Percentiles rank a stretch among this genome's conserved stretches.
phyloP scores from a whole-genome alignment of 2,113 vertebrate species.

The Muntiacus reevesi region DNA sequence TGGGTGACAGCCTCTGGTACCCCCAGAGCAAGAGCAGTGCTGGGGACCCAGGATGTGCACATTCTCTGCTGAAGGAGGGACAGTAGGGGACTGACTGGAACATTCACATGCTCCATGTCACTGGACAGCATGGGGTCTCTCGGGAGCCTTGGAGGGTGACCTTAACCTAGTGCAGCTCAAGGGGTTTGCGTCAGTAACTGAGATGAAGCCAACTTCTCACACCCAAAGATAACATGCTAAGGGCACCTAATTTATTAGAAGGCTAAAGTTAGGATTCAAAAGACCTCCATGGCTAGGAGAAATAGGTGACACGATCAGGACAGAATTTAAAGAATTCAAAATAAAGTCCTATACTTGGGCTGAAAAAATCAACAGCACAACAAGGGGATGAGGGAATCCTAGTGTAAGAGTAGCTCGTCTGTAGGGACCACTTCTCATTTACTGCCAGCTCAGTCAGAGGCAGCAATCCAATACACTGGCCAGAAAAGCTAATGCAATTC shows the following conservation, averaged over 20 bases:
- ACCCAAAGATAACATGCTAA: background rate
- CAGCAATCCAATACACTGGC: background rate
- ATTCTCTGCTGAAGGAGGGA: background rate
- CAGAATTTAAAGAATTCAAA: background rate
- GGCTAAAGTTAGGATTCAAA: background rate
- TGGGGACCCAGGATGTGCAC: background rate
- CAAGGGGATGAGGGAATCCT: background rate
- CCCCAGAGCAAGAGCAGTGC: background rate
- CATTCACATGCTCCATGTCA: background rate
- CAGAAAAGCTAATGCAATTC: background rate
- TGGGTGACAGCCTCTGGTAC: background rate
- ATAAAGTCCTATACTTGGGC: background rate
- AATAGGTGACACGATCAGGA: background rate
- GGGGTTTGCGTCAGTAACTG: background rate
- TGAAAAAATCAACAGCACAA: background rate
- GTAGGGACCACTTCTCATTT: background rate
- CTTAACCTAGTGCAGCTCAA: background rate
- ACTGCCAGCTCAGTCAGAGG: background rate
- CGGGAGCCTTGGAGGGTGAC: background rate
- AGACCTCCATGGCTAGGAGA: background rate
- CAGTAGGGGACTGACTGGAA: background rate
- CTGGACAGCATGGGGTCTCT: background rate
- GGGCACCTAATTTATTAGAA: background rate
- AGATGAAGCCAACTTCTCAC: background rate
- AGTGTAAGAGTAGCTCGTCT: background rate